Conservation (phyloP, 2,797 vertebrate genomes). For the Cryptoprocta ferox region DNA sequence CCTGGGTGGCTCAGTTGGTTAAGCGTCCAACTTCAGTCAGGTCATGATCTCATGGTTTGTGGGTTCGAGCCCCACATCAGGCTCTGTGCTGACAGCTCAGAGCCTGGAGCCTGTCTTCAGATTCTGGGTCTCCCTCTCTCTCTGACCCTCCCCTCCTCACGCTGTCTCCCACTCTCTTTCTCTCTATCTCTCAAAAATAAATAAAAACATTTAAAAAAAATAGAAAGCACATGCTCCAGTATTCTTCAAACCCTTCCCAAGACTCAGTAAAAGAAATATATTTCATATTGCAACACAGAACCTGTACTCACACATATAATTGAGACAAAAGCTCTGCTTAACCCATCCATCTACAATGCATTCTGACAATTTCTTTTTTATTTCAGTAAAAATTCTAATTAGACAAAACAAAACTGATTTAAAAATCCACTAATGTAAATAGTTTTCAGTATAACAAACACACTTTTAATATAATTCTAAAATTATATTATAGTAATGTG, state of each 20-base stretch:
- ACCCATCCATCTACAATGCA: not conserved
- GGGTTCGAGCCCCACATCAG: no score
- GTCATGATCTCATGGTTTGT: no score
- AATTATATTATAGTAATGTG: not conserved
- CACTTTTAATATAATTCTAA: not conserved
- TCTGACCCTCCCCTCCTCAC: no score
- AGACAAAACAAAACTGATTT: not conserved
- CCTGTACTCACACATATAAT: not conserved
- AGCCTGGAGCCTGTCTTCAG: no score
- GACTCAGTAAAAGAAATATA: not conserved
- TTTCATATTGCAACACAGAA: not conserved
- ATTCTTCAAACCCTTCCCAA: not conserved
- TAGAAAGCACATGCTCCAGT: no score
- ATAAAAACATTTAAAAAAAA: no score
- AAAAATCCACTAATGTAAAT: not conserved
- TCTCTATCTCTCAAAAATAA: no score
- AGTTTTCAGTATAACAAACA: not conserved
- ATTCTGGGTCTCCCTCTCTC: no score
- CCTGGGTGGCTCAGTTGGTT: no score
- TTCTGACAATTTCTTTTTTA: not conserved
- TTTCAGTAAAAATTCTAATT: not conserved
- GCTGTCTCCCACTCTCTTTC: no score
- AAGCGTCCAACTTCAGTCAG: no score
- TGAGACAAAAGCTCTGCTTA: not conserved
- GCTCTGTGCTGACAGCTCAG: no score